phyloP scores from a whole-genome alignment of 2,113 vertebrate genomes.

The Syngnathoides biaculeatus region DNA sequence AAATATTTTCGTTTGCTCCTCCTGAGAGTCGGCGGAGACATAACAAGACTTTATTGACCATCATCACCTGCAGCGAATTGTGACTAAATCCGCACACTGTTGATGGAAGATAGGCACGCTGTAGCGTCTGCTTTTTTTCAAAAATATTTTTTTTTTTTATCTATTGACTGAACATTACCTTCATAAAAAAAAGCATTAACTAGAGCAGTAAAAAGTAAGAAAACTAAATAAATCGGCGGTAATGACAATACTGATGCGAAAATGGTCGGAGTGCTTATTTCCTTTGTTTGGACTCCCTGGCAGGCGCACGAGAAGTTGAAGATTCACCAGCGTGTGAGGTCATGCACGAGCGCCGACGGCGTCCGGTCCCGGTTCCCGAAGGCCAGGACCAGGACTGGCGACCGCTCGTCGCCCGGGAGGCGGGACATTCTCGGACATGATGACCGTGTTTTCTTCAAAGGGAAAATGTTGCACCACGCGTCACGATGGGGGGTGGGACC shows the following conservation, averaged over 20 bases:
- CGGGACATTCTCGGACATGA: not conserved
- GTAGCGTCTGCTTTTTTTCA: slow-evolving; percentile 26
- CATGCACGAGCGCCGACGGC: no score
- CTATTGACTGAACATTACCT: slow-evolving; percentile 2
- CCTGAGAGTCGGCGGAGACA: slow-evolving; percentile 6
- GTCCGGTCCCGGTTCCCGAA: no score
- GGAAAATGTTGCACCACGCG: not conserved
- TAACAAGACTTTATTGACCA: slow-evolving; percentile 7
- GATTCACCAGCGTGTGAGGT: no score
- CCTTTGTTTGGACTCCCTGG: slow-evolving; percentile 43
- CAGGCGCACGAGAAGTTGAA: slow-evolving; percentile 28
- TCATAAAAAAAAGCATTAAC: slow-evolving; percentile 16
- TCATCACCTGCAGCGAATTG: not conserved
- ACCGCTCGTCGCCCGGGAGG: no score
- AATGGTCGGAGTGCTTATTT: not conserved
- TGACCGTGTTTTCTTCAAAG: not conserved
- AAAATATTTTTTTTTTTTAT: not conserved
- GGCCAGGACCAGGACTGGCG: no score
- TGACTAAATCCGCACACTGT: slow-evolving; percentile 17
- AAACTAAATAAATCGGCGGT: no score
- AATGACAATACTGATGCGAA: slow-evolving; percentile 1
- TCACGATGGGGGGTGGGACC: not conserved
- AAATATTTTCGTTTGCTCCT: not conserved
- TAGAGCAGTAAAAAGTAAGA: no score
- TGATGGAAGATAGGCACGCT: slow-evolving; percentile 20